Evolutionary conservation across 2,113 vertebrate genomes (phyloP).

Genomic region (Bolborhynchus lineola): DNA sequence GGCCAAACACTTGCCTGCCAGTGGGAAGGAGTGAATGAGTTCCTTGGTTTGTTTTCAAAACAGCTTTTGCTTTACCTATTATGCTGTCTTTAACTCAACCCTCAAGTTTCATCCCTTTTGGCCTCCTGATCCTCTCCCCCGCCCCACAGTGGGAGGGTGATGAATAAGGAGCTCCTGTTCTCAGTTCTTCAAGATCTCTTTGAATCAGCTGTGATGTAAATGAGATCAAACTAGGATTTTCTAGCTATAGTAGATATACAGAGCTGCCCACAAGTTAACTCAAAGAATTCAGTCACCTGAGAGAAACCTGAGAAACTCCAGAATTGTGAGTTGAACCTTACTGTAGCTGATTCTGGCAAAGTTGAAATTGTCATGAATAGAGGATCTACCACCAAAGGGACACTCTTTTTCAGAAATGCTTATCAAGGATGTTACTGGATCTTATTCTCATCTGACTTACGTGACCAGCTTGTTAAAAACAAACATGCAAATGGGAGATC

Average conservation of each 20-base stretch:
- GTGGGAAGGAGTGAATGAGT: accelerated
- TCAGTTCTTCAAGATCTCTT: not conserved
- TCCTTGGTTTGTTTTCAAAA: not conserved
- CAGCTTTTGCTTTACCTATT: not conserved
- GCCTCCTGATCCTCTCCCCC: not conserved
- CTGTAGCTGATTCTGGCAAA: not conserved
- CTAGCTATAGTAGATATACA: not conserved
- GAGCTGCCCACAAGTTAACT: not conserved
- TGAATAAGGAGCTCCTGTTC: not conserved
- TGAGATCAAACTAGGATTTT: not conserved
- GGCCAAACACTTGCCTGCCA: not conserved
- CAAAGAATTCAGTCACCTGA: not conserved
- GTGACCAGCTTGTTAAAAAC: not conserved
- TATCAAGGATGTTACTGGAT: not conserved
- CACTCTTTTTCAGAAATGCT: not conserved
- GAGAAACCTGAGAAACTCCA: not conserved
- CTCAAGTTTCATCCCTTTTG: not conserved
- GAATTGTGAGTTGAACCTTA: not conserved
- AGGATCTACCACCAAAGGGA: not conserved
- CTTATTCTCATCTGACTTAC: not conserved
- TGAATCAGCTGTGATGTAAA: not conserved
- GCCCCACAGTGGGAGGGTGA: too few species aligned
- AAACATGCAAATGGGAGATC: not conserved
- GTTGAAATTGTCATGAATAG: not conserved
- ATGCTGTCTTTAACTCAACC: not conserved